phyloP scores from a whole-genome alignment of 2,888 invertebrate species.

The Macrosoma leucophasiata region DNA sequence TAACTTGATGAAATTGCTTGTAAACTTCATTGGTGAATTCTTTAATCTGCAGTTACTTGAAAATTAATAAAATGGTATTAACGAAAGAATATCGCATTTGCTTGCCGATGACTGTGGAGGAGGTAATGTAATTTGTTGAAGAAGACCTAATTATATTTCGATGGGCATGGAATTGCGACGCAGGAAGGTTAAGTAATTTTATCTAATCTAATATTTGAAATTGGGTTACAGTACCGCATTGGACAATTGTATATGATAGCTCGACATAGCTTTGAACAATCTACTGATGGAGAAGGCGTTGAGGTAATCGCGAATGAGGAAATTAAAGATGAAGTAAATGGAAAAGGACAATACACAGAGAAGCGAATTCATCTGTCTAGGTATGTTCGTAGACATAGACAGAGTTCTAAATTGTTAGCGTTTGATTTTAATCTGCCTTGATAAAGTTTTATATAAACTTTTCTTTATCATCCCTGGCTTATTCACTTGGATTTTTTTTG shows the following conservation, averaged over 20 bases:
- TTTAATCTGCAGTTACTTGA: too few relatives aligned
- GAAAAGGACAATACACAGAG: conserved; percentile 91
- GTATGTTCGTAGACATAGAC: conserved; percentile 66
- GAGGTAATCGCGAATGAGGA: conserved; percentile 91
- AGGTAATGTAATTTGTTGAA: conserved; percentile 74
- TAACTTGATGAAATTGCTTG: too few relatives aligned
- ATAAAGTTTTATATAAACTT: too few relatives aligned
- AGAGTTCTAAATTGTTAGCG: neutral
- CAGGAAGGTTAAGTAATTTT: conserved; percentile 1
- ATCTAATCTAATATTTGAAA: conserved; percentile 8
- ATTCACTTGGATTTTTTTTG: too few relatives aligned
- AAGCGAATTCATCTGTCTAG: conserved; percentile 93
- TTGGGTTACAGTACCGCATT: conserved; percentile 84
- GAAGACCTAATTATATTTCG: neutral
- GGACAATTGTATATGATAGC: conserved; percentile 97
- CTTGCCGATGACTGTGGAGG: conserved; percentile 94
- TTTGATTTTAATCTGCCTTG: neutral
- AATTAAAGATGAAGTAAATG: conserved; percentile 85
- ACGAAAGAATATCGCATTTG: conserved; percentile 93
- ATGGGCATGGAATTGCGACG: too few relatives aligned
- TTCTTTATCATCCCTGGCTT: too few relatives aligned
- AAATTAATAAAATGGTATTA: conserved; percentile 88
- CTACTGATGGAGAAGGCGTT: conserved; percentile 92
- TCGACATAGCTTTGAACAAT: conserved; percentile 93
- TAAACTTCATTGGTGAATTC: too few relatives aligned